Base-by-base conservation (phyloP, 2,113 vertebrate species). In the Dissostichus mawsoni region DNA sequence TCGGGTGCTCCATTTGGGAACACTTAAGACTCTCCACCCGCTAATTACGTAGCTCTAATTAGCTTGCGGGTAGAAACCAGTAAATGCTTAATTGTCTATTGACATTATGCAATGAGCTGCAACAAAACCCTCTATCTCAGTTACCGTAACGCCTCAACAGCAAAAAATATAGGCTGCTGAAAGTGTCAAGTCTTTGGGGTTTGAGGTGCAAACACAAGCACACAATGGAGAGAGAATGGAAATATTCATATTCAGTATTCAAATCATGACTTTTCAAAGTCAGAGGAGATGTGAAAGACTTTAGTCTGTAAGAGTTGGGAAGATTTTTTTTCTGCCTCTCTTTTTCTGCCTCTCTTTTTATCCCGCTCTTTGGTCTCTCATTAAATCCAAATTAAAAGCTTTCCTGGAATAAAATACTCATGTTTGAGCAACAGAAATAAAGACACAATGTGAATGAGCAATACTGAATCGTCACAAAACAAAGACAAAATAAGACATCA, bases 41-140 rank as follows among this genome's bases (percentile, higher is more conserved):
- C 92, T 95, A 94, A 95, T 95, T 94, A 93, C 83, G 66, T 78
- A 80, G 74, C 81, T 77, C 77, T 94, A 94, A 95, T 95, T 94
- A 94, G 90, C 93, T 93, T 83, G 82, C 55, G 80, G 88, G 82
- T 69, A 59, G 76, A 92, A 93, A 92, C 86, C 90, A 87, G 90
- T 91, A 87, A 89, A 94, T 57, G 66, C 77, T 89, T 95, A 94
- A 95, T 95, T 95, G 94, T 93, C 90, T 94, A 95, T 95, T 94
- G 94, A 95, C 91, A 92, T 92, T 86, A 89, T 87, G 89, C 91
- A 90, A 91, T 92, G 91, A 92, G 86, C 89, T 92, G 89, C 83
- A 89, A 93, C 90, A 80, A 84, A 87, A 82, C 86, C 83, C 90
- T 90, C 90, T 80, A 88, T 91, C 92, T 89, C 85, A 84, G 85